phyloP scores from a whole-genome alignment of 2,888 invertebrate species.

The Scotopteryx bipunctaria region DNA sequence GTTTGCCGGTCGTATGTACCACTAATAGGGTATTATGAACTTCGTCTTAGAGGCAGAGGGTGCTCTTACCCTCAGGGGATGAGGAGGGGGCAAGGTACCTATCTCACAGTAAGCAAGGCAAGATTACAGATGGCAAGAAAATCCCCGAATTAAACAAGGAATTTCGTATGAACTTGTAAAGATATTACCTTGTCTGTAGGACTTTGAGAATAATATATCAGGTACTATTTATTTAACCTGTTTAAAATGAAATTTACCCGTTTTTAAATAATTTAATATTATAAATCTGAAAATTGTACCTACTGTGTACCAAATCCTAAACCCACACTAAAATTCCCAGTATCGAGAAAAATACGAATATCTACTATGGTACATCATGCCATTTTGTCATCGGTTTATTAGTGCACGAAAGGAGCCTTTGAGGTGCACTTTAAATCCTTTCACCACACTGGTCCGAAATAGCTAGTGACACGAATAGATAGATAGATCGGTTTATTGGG shows the following conservation, averaged over 20 bases:
- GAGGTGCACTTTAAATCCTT: too few species aligned
- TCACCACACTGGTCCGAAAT: too few species aligned
- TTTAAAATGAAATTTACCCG: neutral
- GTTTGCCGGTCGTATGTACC: conserved; percentile 62
- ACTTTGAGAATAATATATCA: conserved; percentile 77
- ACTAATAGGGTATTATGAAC: conserved; percentile 82
- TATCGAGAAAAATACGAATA: too few species aligned
- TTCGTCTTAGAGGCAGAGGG: conserved; percentile 67
- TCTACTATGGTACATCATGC: too few species aligned
- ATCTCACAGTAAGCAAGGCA: conserved; percentile 65
- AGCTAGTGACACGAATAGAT: too few species aligned
- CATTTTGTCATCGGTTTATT: too few species aligned
- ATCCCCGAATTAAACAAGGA: conserved; percentile 80
- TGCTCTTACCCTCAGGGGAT: conserved; percentile 45
- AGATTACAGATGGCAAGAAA: conserved; percentile 82
- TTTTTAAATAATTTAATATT: too few species aligned
- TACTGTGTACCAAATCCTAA: too few species aligned
- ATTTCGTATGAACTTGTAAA: conserved; percentile 79
- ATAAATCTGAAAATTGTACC: too few species aligned
- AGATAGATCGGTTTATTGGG: too few species aligned
- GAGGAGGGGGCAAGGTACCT: conserved; percentile 55
- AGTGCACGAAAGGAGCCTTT: too few species aligned
- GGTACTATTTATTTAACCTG: conserved; percentile 56
- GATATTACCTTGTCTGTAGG: conserved; percentile 68
- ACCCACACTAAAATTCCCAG: too few species aligned